Base-by-base conservation (phyloP, 37 sponge, comb jelly and placozoan species). In the Aphrocallistes beatrix region DNA sequence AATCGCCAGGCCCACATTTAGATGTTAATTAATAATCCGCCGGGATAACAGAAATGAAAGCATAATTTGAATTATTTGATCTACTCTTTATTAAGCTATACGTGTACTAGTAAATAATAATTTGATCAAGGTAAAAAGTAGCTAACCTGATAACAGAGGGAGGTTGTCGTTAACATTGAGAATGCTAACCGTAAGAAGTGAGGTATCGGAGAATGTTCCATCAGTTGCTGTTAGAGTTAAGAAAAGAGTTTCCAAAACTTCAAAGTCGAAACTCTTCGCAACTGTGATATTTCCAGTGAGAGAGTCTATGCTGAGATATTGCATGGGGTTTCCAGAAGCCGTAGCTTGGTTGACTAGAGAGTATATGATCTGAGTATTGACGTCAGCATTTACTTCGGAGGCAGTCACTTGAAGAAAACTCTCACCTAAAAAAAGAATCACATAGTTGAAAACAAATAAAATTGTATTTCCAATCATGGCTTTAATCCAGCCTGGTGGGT, bases 171-270 rank as follows among this genome's bases (percentile, higher is more conserved):
- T 60, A 3, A 60, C 75, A 30, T 60, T 60, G n/a, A 25, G 10
- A 13, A 60, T 21, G n/a, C 28, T 60, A 30, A 60, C n/a, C 10
- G 34, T 60, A 6, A 60, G 75, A 6, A 30, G 8, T 3, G 34
- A 19, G 34, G 75, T 60, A 60, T 60, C 75, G n/a, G 75, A 60
- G 75, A 60, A 60, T 25, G 75, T 60, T 6, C 75, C 75, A 60
- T 60, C 75, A 60, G 75, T 19, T 25, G 75, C 75, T 3, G 75
- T 60, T 60, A 60, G 32, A 3, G 75, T 32, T 25, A 60, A 30
- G 3, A 60, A 3, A 28, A 60, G 75, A 25, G 34, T 60, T 8
- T 60, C n/a, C 75, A 60, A 60, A 28, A 30, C n/a, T 13, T 60
- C 75, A 60, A 25, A 60, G 21, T 60, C 75, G 28, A 60, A 28